Conservation (phyloP, 1,140 invertebrate genomes). For the Drosophila watanabei region DNA sequence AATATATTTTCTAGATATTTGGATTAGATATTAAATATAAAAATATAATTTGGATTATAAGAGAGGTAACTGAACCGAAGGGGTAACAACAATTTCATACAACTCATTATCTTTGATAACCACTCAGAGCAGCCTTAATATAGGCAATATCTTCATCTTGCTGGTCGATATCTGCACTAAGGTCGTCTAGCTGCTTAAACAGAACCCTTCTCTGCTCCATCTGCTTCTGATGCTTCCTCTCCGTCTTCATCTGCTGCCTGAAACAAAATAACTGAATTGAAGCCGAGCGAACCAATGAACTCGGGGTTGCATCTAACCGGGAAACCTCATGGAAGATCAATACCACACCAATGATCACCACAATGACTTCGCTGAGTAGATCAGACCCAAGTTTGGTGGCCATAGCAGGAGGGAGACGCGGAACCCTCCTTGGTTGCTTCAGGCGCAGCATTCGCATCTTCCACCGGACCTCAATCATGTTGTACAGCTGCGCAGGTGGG, state of each 20-base stretch:
- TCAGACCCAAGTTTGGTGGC: constrained; percentile 48
- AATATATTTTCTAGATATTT: background rate
- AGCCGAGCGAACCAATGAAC: background rate
- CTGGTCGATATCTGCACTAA: constrained; percentile 30
- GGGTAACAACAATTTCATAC: background rate
- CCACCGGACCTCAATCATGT: constrained; percentile 42
- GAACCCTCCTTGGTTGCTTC: constrained; percentile 49
- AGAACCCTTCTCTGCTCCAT: constrained; percentile 3
- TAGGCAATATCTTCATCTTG: constrained; percentile 42
- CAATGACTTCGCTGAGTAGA: constrained; percentile 48
- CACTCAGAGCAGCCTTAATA: constrained; percentile 2
- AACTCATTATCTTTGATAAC: background rate
- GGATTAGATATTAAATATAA: too few species aligned
- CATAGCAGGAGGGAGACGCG: constrained; percentile 11
- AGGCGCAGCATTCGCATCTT: constrained; percentile 55
- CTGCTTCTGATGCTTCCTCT: constrained; percentile 14
- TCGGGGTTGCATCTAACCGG: constrained; percentile 13
- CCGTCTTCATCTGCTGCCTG: constrained; percentile 39
- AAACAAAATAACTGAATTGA: background rate
- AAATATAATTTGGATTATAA: constrained; percentile 2
- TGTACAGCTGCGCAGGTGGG: constrained; percentile 48
- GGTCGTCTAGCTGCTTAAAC: background rate
- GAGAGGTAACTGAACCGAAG: background rate
- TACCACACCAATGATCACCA: constrained; percentile 24
- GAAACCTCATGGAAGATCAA: constrained; percentile 43